Percentiles rank a stretch among this genome's conserved stretches.
Conservation (phyloP, 2,888 invertebrate genomes). For the Allygus modestus region DNA sequence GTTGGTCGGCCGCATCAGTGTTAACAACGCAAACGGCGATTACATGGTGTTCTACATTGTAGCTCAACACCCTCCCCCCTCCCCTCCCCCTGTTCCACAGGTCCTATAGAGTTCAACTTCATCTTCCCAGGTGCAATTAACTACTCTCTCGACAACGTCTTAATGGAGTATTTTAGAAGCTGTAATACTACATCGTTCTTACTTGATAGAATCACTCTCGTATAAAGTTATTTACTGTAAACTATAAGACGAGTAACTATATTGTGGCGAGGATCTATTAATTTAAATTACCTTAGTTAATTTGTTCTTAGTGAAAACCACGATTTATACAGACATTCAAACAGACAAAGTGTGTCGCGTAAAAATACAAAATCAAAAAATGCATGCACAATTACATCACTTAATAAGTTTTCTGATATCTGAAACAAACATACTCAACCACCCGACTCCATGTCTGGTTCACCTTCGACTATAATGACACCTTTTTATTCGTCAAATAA, state of each 20-base stretch:
- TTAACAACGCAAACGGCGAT: slow-evolving; percentile 52
- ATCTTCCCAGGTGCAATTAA: slow-evolving; percentile 30
- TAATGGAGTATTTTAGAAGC: not conserved
- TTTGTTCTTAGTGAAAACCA: too few relatives aligned
- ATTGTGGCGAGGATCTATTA: too few relatives aligned
- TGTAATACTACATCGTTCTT: too few relatives aligned
- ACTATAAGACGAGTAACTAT: too few relatives aligned
- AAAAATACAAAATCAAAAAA: too few relatives aligned
- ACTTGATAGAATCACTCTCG: too few relatives aligned
- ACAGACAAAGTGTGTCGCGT: too few relatives aligned
- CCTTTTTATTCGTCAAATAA: slow-evolving; percentile 13
- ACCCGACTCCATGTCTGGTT: not conserved
- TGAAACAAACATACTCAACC: not conserved
- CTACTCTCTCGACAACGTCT: not conserved
- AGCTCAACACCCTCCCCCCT: slow-evolving; percentile 23
- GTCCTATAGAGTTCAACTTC: slow-evolving; percentile 30
- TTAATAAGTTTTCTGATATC: too few relatives aligned
- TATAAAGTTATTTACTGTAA: too few relatives aligned
- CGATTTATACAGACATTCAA: too few relatives aligned
- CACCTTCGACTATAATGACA: slow-evolving; percentile 13
- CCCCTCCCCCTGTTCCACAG: slow-evolving; percentile 44
- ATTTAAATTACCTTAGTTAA: too few relatives aligned
- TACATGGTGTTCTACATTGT: slow-evolving; percentile 53
- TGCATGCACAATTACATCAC: too few relatives aligned
- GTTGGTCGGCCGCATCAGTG: slow-evolving; percentile 58